Base-by-base conservation (phyloP, 1,140 invertebrate genomes). In the Thrips palmi region DNA sequence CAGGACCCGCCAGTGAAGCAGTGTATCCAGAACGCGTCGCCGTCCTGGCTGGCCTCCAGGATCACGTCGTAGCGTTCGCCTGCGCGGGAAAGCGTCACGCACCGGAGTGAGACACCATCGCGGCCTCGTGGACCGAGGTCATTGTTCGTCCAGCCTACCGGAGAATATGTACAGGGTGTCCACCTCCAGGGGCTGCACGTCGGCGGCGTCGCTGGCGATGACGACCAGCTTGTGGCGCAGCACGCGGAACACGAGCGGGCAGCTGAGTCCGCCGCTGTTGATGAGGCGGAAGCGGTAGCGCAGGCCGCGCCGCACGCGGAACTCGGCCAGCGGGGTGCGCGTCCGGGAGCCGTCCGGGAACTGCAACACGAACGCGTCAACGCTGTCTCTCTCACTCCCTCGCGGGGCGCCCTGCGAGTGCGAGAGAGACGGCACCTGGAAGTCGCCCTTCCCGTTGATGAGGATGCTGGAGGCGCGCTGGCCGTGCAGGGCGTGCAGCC, bases 31-130 rank as follows among this genome's bases (percentile, higher is more conserved):
- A 67, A 68, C 6, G 51, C 55, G n/a, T 39, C 49, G 3, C 51
- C 36, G 0, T 47, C 10, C 17, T 60, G 50, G 39, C 53, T 52
- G 2, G 64, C 55, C n/a, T 45, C 45, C 2, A 68, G 8, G 2
- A 64, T 51, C 40, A 68, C 57, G 44, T 67, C 65, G 47, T 54
- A 63, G 12, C 65, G 43, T 47, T 68, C 65, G 4, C 64, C 65
- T 8, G 55, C 49, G 28, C 52, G 52, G 12, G 3, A 8, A n/a
- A n/a, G n/a, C n/a, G 3, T 12, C 12, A 19, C 17, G 11, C 14
- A 10, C 10, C 12, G 24, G 7, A n/a, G 7, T 8, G n/a, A n/a
- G n/a, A 27, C 7, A 27, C 24, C 15, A 8, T 1, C 15, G 8
- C 10, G 17, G 15, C 8, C 10, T 33, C 15, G 15, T 11, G 10